phyloP scores from a whole-genome alignment of 2,888 invertebrate species.

The Spicauda simplicius region DNA sequence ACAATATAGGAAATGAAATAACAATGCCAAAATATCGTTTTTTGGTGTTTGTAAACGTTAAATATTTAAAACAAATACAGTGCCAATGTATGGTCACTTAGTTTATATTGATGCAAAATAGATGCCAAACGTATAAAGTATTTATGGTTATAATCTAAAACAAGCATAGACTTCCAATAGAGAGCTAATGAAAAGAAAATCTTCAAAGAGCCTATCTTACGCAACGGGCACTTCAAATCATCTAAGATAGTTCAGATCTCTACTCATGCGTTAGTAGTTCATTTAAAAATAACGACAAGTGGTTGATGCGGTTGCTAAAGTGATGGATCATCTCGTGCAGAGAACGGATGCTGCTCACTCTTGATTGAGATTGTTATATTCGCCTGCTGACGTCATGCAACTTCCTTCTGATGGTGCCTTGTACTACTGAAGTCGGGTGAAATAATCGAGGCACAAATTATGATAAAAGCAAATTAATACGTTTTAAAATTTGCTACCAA shows the following conservation, averaged over 20 bases:
- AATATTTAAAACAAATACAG: too few relatives aligned
- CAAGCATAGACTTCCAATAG: background rate
- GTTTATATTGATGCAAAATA: background rate
- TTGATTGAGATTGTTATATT: conserved; percentile 43
- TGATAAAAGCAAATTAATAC: too few relatives aligned
- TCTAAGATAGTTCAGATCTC: conserved; percentile 19
- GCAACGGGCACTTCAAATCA: conserved; percentile 10
- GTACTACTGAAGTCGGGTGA: background rate
- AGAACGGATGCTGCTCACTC: conserved; percentile 50
- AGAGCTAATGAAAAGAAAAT: background rate
- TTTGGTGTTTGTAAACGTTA: too few relatives aligned
- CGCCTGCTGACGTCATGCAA: conserved; percentile 42
- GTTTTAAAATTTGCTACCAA: too few relatives aligned
- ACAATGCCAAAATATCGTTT: too few relatives aligned
- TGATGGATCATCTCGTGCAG: conserved; percentile 67
- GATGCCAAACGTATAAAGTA: background rate
- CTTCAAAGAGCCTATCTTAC: conserved; percentile 18
- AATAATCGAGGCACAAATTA: background rate
- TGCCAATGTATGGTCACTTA: too few relatives aligned
- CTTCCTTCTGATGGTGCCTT: conserved; percentile 42
- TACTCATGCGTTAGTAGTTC: conserved; percentile 22
- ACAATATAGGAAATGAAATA: too few relatives aligned
- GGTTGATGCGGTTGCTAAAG: conserved; percentile 46
- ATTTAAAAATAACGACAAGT: conserved; percentile 36
- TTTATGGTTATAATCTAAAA: background rate